phyloP scores from a whole-genome alignment of 2,888 invertebrate genomes.

The Cantharis rufa region DNA sequence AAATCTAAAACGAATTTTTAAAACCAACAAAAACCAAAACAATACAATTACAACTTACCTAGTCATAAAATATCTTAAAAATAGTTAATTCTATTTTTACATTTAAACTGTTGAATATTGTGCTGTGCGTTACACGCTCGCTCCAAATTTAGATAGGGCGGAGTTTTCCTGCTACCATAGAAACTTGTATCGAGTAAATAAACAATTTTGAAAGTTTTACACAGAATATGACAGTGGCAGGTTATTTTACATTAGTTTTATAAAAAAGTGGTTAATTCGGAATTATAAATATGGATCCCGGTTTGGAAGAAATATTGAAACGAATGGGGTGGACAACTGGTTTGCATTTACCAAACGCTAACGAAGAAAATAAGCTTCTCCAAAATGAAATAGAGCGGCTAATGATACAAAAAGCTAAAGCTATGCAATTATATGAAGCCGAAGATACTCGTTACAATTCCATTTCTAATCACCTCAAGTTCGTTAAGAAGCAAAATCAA shows the following conservation, averaged over 20 bases:
- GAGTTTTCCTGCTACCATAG: constrained; percentile 1
- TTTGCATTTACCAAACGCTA: constrained; percentile 79
- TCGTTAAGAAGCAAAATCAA: constrained; percentile 59
- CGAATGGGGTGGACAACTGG: constrained; percentile 77
- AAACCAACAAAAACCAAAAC: background rate
- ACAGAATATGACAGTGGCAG: background rate
- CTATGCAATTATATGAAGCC: constrained; percentile 56
- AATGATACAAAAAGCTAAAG: constrained; percentile 56
- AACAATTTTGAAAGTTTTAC: constrained; percentile 1
- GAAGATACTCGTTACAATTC: constrained; percentile 48
- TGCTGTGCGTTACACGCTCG: constrained; percentile 24
- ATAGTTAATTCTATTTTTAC: constrained; percentile 27
- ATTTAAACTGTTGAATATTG: constrained; percentile 25
- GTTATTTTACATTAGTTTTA: constrained; percentile 5
- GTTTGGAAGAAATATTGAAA: constrained; percentile 67
- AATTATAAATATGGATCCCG: constrained; percentile 34
- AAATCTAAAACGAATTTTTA: background rate
- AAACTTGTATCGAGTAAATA: constrained; percentile 1
- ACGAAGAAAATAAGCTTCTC: constrained; percentile 68
- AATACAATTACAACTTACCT: constrained; percentile 8
- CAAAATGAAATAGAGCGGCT: constrained; percentile 60
- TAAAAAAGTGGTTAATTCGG: background rate
- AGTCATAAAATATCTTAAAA: constrained; percentile 13
- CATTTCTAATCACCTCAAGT: constrained; percentile 57
- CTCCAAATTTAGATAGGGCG: constrained; percentile 17